Evolutionary conservation across 2,888 invertebrate species (phyloP).

Genomic region (Cephalotes varians): DNA sequence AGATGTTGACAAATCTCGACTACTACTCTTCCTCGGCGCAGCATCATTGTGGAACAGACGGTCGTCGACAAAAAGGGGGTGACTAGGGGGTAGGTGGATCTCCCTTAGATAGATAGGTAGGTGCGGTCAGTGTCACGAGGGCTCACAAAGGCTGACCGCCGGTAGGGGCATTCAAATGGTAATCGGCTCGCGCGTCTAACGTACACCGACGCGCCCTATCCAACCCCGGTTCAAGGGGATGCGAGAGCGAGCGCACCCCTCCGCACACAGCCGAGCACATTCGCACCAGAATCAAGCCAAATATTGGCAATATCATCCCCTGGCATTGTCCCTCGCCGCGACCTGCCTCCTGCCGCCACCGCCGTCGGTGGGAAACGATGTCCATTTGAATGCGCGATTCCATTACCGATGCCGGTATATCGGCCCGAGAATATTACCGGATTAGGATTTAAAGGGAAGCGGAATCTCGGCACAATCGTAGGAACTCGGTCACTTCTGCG

Average conservation of each 20-base stretch:
- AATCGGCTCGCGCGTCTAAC: slow-evolving; percentile 82
- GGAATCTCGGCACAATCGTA: slow-evolving; percentile 47
- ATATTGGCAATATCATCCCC: slow-evolving; percentile 85
- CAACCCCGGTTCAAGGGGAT: slow-evolving; percentile 66
- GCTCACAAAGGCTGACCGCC: slow-evolving; percentile 82
- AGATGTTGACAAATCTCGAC: slow-evolving; percentile 40
- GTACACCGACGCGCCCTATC: slow-evolving; percentile 73
- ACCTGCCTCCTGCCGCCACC: slow-evolving; percentile 69
- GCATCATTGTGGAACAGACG: slow-evolving; percentile 67
- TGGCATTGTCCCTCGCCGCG: slow-evolving; percentile 74
- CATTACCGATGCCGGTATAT: slow-evolving; percentile 78
- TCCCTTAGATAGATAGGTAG: slow-evolving; percentile 70
- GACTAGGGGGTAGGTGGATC: slow-evolving; percentile 59
- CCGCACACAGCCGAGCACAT: slow-evolving; percentile 72
- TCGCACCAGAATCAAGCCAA: slow-evolving; percentile 84
- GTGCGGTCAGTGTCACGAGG: slow-evolving; percentile 78
- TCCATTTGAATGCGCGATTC: slow-evolving; percentile 81
- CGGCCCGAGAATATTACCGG: slow-evolving; percentile 78
- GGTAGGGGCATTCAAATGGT: slow-evolving; percentile 83
- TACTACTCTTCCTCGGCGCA: slow-evolving; percentile 34
- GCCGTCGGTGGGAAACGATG: slow-evolving; percentile 75
- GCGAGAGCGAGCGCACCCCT: slow-evolving; percentile 65
- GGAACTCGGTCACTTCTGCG: slow-evolving; percentile 59
- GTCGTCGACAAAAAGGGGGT: slow-evolving; percentile 55
- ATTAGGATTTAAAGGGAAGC: slow-evolving; percentile 78